These are phyloP conservation scores for Epirrita christyi DNA, from an alignment of 2,888 invertebrate species.

Conservation along the genomic window DNA sequence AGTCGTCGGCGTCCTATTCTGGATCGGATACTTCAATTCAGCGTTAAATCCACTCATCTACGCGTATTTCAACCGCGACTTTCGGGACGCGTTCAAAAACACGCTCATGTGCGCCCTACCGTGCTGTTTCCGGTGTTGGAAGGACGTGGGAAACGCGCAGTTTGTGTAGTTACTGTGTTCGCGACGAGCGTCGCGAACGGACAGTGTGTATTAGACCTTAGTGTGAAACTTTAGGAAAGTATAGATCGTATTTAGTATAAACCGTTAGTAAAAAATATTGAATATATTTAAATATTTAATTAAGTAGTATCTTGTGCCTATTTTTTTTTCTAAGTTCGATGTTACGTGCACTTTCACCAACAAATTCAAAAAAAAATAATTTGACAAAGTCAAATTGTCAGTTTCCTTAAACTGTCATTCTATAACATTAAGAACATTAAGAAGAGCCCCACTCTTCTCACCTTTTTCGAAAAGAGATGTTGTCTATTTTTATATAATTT, in stretches of 20 bases:
- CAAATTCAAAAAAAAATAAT: too few species aligned
- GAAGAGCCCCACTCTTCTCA: too few species aligned
- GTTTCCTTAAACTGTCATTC: too few species aligned
- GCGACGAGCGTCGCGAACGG: conserved; percentile 33
- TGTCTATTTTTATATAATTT: too few species aligned
- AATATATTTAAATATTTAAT: too few species aligned
- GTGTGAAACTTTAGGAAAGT: conserved; percentile 6
- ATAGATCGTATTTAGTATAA: neutral
- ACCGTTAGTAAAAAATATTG: too few species aligned
- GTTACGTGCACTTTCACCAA: too few species aligned
- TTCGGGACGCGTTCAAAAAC: conserved; percentile 97
- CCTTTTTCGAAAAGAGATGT: too few species aligned
- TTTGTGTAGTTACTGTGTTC: conserved; percentile 75
- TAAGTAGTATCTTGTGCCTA: neutral
- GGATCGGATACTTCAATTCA: conserved; percentile 94
- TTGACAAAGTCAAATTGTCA: too few species aligned
- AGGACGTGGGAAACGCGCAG: conserved; percentile 85
- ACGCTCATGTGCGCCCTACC: conserved; percentile 94
- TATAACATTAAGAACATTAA: too few species aligned
- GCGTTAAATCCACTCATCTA: conserved; percentile 97
- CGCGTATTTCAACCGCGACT: conserved; percentile 98
- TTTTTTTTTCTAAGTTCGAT: neutral
- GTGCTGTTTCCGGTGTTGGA: conserved; percentile 91
- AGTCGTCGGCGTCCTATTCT: conserved; percentile 95
- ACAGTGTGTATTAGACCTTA: conserved; percentile 23